Base-by-base conservation (phyloP, 2,797 vertebrate genomes). In the Diglossa cyanea region DNA sequence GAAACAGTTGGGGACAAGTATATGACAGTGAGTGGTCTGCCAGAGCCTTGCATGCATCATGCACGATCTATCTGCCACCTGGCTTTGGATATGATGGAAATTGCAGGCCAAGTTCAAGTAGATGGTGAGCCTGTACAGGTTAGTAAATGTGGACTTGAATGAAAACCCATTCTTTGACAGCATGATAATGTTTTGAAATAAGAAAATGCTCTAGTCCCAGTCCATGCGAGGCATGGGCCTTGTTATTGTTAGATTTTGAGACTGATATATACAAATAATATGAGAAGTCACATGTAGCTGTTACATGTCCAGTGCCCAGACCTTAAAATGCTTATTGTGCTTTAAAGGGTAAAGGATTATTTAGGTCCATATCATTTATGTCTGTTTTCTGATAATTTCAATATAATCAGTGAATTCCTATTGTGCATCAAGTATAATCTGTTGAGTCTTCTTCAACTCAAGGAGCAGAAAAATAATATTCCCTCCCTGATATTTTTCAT, bases 1-100 rank as follows among this genome's bases (percentile, higher is more conserved):
- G 99, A 99, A 97, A 99, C 99, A 5, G 99, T 99, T 62, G 99
- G 99, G 23, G 99, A 99, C 95, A 99, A 99, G 91, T 99, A 99
- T 81, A 99, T 99, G 99, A 99, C 99, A 2, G 99, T 99, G 94
- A 99, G 99, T 72, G 99, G 99, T 61, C 98, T 99, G 21, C 99
- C 99, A 13, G 99, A 99, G 96, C 99, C 99, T 2, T 99, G 99
- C 93, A 98, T 98, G 47, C 99, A 99, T 96, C 99, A 99, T 47
- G 99, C 99, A 88, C 98, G 99, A 91, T 99, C 99, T 28, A 99
- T 99, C 94, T 99, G 99, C 96, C 99, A 99, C 96, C 98, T 99
- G 82, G 99, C 99, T 65, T 97, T 99, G 68, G 99, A 99, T 95
- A 99, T 99, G 99, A 98, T 99, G 99, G 99, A 99, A 98, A 99